Evolutionary conservation across 1,140 invertebrate species (phyloP), one percentile per base, ranked within the genome.

Genomic region (Drosophila tristis): DNA sequence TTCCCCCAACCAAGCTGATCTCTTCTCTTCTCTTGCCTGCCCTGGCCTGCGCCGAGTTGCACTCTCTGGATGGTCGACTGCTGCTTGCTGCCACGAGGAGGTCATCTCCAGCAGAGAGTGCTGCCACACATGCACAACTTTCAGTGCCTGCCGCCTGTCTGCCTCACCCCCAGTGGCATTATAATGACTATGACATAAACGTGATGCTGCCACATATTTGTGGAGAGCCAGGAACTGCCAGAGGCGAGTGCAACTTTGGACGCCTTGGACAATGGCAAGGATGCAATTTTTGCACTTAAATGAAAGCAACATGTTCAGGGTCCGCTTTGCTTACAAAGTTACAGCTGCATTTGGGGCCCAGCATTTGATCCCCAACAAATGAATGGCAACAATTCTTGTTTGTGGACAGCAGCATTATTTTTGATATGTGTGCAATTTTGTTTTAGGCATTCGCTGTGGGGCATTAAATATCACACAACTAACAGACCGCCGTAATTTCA

Each of bases 101-200:
- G 70, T 82, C 74, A 78, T 70, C 77, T 68, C 44, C 53, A 74
- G 60, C 57, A 1, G 31, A 8, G 23, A 50, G 55, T 31, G 35
- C 13, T 49, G 47, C 42, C 55, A 74, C 68, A 87, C 62, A 56
- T 43, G 80, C 58, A 77, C 65, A 87, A 87, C 73, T 85, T 85
- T 85, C 71, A 70, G 60, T 70, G 81, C 45, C 60, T 48, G 43
- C 45, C 9, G 55, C 53, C 57, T 62, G 62, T 60, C 51, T 61
- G 44, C 44, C 39, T 45, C 25, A 51, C n/a, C 63, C 66, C 16
- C 63, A 62, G 67, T 62, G 39, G 72, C 72, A 16, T 67, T 67
- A 60, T 63, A 80, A 86, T 85, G 65, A 81, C 72, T 67, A 87
- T 71, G 81, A 81, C 68, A 80, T 47, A 66, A 63, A 71, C 68